Conservation (phyloP, 1,140 invertebrate species). For the Heliconius eleuchia region DNA sequence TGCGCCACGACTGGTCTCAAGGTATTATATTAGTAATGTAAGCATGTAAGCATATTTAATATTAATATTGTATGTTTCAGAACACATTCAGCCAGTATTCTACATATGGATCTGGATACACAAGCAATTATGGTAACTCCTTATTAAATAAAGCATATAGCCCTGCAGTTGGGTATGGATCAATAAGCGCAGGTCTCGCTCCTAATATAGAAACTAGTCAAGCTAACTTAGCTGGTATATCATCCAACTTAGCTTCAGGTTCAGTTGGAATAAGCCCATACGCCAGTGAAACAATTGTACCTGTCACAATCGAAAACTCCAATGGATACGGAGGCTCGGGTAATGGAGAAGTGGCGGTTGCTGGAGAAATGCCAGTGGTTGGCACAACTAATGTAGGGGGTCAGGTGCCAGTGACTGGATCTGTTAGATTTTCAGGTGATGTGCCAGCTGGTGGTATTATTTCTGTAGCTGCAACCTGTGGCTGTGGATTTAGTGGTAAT, state of each 20-base stretch:
- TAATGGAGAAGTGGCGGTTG: slow-evolving; percentile 42
- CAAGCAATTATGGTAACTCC: not conserved
- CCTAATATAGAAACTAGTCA: not conserved
- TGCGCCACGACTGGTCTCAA: too few species aligned
- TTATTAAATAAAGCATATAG: not conserved
- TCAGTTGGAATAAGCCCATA: not conserved
- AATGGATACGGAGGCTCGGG: slow-evolving; percentile 43
- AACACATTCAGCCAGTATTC: not conserved
- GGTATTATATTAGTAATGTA: not conserved
- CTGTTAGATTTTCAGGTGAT: slow-evolving; percentile 35
- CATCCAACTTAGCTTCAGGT: not conserved
- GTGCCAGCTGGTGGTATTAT: slow-evolving; percentile 42
- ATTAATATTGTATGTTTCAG: not conserved
- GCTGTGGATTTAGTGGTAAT: slow-evolving; percentile 27
- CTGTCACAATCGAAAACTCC: not conserved
- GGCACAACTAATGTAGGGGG: slow-evolving; percentile 38
- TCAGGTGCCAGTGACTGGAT: slow-evolving; percentile 35
- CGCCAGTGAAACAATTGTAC: not conserved
- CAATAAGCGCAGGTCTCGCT: not conserved
- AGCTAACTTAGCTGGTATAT: not conserved
- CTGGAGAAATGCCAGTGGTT: slow-evolving; percentile 37
- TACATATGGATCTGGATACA: not conserved
- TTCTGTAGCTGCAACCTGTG: slow-evolving; percentile 43
- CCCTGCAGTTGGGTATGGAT: not conserved
- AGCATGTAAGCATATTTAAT: not conserved